A percentile compares a stretch with the other conserved stretches of the same genome.
These are phyloP conservation scores for Cheilosia pagana DNA, from an alignment of 2,888 invertebrate genomes.

Conservation along the genomic window DNA sequence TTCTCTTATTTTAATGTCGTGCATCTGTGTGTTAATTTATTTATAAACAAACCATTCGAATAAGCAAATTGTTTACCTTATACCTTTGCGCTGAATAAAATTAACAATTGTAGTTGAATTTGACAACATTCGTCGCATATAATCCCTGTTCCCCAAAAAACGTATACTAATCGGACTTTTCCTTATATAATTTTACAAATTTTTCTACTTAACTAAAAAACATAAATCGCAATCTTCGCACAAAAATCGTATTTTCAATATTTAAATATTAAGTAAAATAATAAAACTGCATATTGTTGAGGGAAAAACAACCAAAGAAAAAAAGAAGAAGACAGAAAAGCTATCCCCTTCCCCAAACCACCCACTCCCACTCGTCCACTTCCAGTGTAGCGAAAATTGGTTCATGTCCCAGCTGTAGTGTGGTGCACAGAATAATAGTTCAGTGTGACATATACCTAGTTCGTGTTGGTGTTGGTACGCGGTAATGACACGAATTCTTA, in stretches of 20 bases:
- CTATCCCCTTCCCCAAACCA: slow-evolving; percentile 18
- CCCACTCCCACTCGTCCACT: slow-evolving; percentile 23
- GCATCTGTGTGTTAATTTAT: slow-evolving; percentile 79
- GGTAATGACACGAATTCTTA: slow-evolving; percentile 72
- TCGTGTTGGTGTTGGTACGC: slow-evolving; percentile 50
- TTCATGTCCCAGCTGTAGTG: slow-evolving; percentile 69
- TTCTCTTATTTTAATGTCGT: slow-evolving; percentile 82
- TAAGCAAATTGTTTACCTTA: slow-evolving; percentile 56
- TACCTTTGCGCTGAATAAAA: slow-evolving; percentile 61
- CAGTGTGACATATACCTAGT: slow-evolving; percentile 7
- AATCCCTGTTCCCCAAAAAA: slow-evolving; percentile 17
- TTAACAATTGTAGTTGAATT: slow-evolving; percentile 18
- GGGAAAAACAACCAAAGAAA: slow-evolving; percentile 33
- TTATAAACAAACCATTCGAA: slow-evolving; percentile 56
- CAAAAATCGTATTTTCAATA: slow-evolving; percentile 43
- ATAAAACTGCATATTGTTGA: slow-evolving; percentile 54
- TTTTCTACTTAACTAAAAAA: slow-evolving; percentile 55
- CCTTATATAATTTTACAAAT: slow-evolving; percentile 69
- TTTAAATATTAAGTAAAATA: slow-evolving; percentile 18
- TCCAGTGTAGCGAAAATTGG: slow-evolving; percentile 51
- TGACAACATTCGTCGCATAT: slow-evolving; percentile 31
- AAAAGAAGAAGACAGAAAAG: slow-evolving; percentile 28
- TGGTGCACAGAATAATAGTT: slow-evolving; percentile 65
- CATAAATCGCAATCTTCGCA: slow-evolving; percentile 46
- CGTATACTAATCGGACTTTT: slow-evolving; percentile 47